phyloP scores from a whole-genome alignment of 2,888 invertebrate genomes.

The Eurois occulta region DNA sequence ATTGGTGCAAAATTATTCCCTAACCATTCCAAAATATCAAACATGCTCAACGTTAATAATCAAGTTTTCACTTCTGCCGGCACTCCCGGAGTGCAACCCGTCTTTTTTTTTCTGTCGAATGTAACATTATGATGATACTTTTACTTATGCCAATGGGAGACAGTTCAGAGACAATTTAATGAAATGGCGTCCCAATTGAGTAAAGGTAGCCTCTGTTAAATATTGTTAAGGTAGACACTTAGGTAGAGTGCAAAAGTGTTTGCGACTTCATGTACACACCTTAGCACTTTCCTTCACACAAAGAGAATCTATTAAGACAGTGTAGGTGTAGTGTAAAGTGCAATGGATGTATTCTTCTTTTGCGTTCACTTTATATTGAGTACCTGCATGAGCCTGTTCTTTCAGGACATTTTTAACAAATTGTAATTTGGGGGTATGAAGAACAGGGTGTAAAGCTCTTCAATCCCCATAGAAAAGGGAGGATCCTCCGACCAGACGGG shows the following conservation, averaged over 20 bases:
- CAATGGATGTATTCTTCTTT: background rate
- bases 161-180: background rate
- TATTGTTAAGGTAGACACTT: background rate
- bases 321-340: constrained; percentile 13
- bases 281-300: constrained; percentile 13
- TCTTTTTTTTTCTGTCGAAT: background rate
- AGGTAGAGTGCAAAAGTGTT: background rate
- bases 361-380: background rate
- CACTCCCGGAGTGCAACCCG: no score
- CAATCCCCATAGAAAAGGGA: no score
- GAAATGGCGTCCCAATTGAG: no score
- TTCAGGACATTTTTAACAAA: background rate
- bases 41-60: no score
- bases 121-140: background rate
- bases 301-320: constrained; percentile 17
- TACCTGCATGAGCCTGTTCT: background rate
- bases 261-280: background rate
- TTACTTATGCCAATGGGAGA: background rate
- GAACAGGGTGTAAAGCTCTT: no score
- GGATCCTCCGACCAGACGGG: no score
- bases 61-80: no score
- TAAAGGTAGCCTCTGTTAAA: background rate
- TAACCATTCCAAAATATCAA: no score
- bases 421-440: no score
- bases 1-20: no score